phyloP scores from a whole-genome alignment of 2,797 vertebrate genomes.

The Fistularia tabacaria region DNA sequence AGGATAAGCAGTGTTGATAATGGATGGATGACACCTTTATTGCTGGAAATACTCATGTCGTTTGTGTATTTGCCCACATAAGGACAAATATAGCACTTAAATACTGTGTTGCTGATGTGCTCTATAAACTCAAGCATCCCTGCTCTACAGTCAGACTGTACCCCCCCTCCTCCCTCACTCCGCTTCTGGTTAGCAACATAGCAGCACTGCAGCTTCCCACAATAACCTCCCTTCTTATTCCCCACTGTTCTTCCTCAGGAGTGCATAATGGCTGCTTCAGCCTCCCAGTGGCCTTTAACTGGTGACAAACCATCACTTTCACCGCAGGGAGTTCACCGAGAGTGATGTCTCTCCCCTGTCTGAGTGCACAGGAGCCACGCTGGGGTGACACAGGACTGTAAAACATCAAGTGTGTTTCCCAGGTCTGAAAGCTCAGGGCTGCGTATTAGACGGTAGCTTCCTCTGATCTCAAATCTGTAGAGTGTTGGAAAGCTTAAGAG shows the following conservation, averaged over 20 bases:
- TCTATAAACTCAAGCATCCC: too few species aligned
- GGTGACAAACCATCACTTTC: conserved; percentile 65
- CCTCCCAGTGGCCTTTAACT: conserved; percentile 55
- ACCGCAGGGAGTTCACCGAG: conserved; percentile 23
- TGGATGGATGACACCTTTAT: too few species aligned
- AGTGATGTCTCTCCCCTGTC: conserved; percentile 49
- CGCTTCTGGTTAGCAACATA: neutral
- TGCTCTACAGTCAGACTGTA: too few species aligned
- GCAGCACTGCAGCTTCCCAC: neutral
- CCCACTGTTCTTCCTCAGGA: conserved; percentile 23
- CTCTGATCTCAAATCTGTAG: conserved; percentile 65
- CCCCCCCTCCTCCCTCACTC: too few species aligned
- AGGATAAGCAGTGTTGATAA: too few species aligned
- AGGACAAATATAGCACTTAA: too few species aligned
- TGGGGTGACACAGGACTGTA: conserved; percentile 61
- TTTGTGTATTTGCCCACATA: too few species aligned
- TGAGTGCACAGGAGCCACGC: conserved; percentile 63
- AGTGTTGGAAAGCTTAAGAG: conserved; percentile 58
- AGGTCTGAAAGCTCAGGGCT: conserved; percentile 43
- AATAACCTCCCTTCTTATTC: neutral
- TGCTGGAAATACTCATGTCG: neutral
- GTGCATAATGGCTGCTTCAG: conserved; percentile 52
- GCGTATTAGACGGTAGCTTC: conserved; percentile 51
- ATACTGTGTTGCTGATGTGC: too few species aligned
- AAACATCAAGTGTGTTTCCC: conserved; percentile 51